Evolutionary conservation across 2,113 vertebrate species (phyloP).

Genomic region (Clarias gariepinus): DNA sequence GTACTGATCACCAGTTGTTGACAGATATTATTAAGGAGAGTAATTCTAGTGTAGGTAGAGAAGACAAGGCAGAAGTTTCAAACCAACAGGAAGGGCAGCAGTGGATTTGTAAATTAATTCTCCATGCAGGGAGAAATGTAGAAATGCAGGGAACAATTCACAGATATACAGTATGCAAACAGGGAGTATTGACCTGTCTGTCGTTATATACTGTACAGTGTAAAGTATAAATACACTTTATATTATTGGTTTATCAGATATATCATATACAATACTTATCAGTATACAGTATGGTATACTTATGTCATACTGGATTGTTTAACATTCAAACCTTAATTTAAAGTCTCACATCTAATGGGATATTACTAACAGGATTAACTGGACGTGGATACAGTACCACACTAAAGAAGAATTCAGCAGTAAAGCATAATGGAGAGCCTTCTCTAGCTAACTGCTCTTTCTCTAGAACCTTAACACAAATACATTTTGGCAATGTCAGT

Average conservation of each 20-base stretch:
- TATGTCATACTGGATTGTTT: not conserved
- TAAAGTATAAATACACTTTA: not conserved
- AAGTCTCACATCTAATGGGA: not conserved
- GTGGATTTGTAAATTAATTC: not conserved
- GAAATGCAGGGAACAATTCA: not conserved
- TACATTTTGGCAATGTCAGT: not conserved
- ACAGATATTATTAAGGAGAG: not conserved
- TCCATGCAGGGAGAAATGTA: not conserved
- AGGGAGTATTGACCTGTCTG: not conserved
- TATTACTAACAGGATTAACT: not conserved
- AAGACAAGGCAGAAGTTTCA: not conserved
- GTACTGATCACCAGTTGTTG: not conserved
- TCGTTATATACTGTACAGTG: not conserved
- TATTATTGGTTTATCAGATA: not conserved
- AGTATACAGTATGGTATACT: not conserved
- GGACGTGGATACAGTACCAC: no score
- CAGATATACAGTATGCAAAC: not conserved
- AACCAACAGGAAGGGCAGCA: not conserved
- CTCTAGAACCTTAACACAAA: not conserved
- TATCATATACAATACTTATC: no score
- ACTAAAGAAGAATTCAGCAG: no score
- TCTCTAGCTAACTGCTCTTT: not conserved
- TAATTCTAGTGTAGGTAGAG: not conserved
- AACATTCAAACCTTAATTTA: not conserved
- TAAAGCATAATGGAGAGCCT: not conserved